Evolutionary conservation across 2,113 vertebrate genomes (phyloP).

Genomic region (Notothenia rossii): DNA sequence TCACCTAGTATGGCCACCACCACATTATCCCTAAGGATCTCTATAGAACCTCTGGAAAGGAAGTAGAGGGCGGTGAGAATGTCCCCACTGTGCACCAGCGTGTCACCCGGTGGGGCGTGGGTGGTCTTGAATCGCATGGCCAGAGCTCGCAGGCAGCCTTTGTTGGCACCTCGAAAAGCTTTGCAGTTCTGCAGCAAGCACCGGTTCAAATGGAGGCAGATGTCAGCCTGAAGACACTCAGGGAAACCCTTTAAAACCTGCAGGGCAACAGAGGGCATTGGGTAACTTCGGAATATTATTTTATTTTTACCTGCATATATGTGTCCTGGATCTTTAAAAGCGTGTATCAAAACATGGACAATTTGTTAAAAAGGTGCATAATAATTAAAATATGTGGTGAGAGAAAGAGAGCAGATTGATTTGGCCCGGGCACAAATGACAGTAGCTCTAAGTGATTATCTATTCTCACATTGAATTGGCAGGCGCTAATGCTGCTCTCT

Average conservation of each 20-base stretch:
- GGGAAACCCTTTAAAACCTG: conserved; percentile 99
- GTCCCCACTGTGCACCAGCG: conserved; percentile 95
- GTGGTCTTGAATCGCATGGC: conserved; percentile 97
- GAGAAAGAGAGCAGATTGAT: conserved; percentile 21
- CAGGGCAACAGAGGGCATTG: conserved; percentile 5
- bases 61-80: conserved; percentile 97
- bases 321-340: background rate
- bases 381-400: conserved; percentile 3
- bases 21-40: conserved; percentile 94
- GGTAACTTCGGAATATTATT: background rate
- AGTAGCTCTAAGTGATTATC: conserved; percentile 46
- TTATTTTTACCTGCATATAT: background rate
- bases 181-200: conserved; percentile 94
- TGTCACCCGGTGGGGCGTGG: conserved; percentile 95
- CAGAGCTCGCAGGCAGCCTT: conserved; percentile 94
- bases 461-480: conserved; percentile 60
- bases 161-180: conserved; percentile 94
- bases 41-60: conserved; percentile 97
- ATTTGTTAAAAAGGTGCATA: background rate
- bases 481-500: conserved; percentile 32
- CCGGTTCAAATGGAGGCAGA: conserved; percentile 97
- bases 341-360: background rate
- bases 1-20: conserved; percentile 97
- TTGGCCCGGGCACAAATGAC: conserved; percentile 18
- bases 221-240: conserved; percentile 97